These are phyloP conservation scores for Oreocharis arfaki DNA, from an alignment of 2,113 vertebrate species.

Conservation along the genomic window DNA sequence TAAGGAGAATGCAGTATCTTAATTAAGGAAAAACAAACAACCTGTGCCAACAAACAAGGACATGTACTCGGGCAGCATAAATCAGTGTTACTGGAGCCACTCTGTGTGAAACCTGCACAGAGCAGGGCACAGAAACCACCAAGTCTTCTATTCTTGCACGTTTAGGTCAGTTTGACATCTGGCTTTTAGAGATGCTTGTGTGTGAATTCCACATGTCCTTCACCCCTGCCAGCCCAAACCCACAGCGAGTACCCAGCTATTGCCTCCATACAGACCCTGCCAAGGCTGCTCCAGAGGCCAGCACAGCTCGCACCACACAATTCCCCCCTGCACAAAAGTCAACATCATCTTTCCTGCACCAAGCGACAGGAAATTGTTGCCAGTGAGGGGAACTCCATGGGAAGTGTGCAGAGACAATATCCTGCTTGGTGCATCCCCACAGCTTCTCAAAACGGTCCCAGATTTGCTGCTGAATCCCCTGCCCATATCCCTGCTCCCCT, in stretches of 20 bases:
- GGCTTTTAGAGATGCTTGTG: neutral
- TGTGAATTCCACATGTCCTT: neutral
- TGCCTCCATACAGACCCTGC: neutral
- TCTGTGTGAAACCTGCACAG: neutral
- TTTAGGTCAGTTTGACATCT: neutral
- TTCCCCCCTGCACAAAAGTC: neutral
- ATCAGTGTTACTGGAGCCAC: neutral
- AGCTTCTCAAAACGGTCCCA: neutral
- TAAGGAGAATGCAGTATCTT: neutral
- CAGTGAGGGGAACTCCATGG: neutral
- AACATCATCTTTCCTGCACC: neutral
- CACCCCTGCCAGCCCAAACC: neutral
- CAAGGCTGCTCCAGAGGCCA: neutral
- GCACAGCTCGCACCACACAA: neutral
- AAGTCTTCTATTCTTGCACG: accelerated
- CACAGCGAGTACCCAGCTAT: accelerated
- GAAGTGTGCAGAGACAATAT: neutral
- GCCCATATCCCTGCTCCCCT: neutral
- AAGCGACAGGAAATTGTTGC: neutral
- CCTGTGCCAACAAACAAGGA: neutral
- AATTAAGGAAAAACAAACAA: constrained; percentile 11
- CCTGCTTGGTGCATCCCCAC: neutral
- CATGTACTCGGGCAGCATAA: neutral
- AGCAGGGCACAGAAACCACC: neutral
- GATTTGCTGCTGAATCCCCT: neutral